Conservation (phyloP, 2,797 vertebrate genomes). For the Emydoidea blandingii region DNA sequence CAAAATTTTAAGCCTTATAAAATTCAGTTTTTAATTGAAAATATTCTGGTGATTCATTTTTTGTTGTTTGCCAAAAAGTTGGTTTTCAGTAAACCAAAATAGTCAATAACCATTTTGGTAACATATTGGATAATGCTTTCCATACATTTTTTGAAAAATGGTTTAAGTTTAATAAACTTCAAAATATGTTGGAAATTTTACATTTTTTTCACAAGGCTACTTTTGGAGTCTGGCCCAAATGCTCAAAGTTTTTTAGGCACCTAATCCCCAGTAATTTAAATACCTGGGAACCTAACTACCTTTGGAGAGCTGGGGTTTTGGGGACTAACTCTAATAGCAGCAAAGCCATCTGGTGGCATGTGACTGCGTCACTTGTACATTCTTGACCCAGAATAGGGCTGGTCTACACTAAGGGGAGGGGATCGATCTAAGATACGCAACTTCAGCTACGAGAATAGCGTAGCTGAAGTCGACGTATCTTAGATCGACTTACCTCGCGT, state of each 20-base stretch:
- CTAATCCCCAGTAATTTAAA: not conserved
- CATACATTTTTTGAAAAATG: not conserved
- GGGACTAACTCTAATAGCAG: not conserved
- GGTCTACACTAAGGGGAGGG: too few relatives aligned
- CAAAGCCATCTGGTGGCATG: not conserved
- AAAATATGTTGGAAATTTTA: not conserved
- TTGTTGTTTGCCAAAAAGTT: not conserved
- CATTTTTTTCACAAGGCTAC: not conserved
- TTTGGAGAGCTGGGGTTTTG: not conserved
- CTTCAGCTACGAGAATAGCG: too few relatives aligned
- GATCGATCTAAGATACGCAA: too few relatives aligned
- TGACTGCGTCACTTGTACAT: not conserved
- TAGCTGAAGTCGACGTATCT: too few relatives aligned
- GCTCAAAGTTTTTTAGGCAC: not conserved
- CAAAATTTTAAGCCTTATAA: not conserved
- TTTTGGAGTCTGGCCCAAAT: not conserved
- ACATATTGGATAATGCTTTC: not conserved
- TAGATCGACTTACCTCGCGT: too few relatives aligned
- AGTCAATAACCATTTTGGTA: not conserved
- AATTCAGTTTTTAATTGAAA: not conserved
- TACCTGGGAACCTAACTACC: not conserved
- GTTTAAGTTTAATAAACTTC: not conserved
- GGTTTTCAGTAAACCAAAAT: not conserved
- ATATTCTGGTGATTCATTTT: not conserved
- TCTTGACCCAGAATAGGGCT: not conserved